Conservation (phyloP, 2,113 vertebrate species). For the Rhinopomastus cyanomelas region DNA sequence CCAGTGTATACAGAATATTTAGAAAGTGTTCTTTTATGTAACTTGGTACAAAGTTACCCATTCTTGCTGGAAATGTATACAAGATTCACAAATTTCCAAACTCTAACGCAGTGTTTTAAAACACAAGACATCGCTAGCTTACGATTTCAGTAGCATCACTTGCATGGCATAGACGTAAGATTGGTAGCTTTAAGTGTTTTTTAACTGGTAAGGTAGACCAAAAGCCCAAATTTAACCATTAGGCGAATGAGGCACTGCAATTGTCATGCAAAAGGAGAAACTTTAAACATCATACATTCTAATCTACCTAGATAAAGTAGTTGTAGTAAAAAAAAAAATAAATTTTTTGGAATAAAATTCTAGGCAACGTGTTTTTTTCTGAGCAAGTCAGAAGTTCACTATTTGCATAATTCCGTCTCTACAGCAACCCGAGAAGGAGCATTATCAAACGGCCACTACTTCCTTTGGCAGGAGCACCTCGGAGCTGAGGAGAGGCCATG, state of each 20-base stretch:
- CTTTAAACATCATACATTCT: not conserved
- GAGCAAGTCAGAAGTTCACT: not conserved
- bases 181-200: not conserved
- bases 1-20: not conserved
- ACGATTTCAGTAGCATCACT: not conserved
- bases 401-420: not conserved
- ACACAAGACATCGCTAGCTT: not conserved
- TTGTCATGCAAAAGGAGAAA: not conserved
- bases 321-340: not conserved
- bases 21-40: not conserved
- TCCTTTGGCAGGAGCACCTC: not conserved
- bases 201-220: not conserved
- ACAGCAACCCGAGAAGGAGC: not conserved
- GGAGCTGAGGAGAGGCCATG: not conserved
- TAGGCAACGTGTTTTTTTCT: not conserved
- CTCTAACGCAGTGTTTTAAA: not conserved
- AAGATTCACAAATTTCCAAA: not conserved
- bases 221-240: not conserved
- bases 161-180: not conserved
- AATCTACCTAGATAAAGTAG: not conserved
- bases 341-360: not conserved
- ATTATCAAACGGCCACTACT: not conserved
- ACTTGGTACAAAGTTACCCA: not conserved
- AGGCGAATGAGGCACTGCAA: not conserved
- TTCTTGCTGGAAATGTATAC: not conserved